phyloP scores from a whole-genome alignment of 2,797 vertebrate species.

The Anniella stebbinsi region DNA sequence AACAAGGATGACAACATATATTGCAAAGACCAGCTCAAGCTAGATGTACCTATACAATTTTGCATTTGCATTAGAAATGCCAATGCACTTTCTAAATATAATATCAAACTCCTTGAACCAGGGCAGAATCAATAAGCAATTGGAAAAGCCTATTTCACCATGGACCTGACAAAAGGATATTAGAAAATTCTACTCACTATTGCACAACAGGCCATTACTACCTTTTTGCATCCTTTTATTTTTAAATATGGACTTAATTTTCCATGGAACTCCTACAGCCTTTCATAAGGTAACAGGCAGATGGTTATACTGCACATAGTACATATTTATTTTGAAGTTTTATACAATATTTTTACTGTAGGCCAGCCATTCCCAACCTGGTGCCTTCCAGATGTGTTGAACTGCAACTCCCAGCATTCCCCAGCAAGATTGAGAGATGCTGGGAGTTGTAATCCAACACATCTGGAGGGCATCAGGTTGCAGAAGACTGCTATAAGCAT shows the following conservation, averaged over 20 bases:
- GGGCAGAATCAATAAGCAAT: constrained; percentile 11
- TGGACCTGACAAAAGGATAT: background rate
- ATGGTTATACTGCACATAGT: background rate
- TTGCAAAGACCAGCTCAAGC: background rate
- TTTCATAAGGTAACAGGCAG: background rate
- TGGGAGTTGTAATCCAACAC: no score
- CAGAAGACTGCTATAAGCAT: no score
- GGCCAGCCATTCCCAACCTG: no score
- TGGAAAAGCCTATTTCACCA: background rate
- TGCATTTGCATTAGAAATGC: constrained; percentile 7
- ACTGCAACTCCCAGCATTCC: no score
- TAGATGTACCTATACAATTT: background rate
- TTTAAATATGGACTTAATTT: background rate
- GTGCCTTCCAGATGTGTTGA: no score
- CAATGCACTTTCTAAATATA: constrained; percentile 7
- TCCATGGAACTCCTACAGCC: background rate
- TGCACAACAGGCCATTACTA: background rate
- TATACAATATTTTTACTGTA: background rate
- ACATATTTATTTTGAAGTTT: no score
- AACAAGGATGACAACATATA: background rate
- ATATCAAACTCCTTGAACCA: background rate
- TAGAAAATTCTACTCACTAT: constrained; percentile 5
- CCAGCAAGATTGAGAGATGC: no score
- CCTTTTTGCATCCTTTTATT: constrained; percentile 3
- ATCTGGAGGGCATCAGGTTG: no score